Conservation (phyloP, 92 coral and sea anemone genomes). For the Pocillopora grandis region DNA sequence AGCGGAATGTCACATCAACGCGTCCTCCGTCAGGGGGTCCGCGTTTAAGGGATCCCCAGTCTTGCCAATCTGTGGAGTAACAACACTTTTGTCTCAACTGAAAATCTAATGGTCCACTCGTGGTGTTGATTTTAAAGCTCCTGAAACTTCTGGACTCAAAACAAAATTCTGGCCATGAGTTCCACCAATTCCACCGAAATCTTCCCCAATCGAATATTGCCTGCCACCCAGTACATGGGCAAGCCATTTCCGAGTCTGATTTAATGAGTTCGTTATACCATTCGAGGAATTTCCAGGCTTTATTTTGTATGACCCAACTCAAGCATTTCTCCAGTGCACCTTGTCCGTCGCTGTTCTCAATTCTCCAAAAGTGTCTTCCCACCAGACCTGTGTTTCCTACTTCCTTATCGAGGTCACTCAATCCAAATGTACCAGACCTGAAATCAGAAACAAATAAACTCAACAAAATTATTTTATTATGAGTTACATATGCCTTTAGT, state of each 20-base stretch:
- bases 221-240: constrained; percentile 56
- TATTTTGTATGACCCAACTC: constrained; percentile 26
- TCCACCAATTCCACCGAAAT: constrained; percentile 15
- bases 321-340: constrained; percentile 30
- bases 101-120: not conserved
- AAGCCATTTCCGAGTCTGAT: constrained; percentile 8
- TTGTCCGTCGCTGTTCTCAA: constrained; percentile 18
- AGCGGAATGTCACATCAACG: not conserved
- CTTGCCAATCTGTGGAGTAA: constrained; percentile 14
- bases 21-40: constrained; percentile 52
- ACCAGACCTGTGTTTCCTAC: constrained; percentile 11
- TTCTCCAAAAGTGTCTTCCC: constrained; percentile 38
- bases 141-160: not conserved
- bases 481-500: too few species aligned
- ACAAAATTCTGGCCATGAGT: not conserved
- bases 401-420: constrained; percentile 11
- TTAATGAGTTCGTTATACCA: not conserved
- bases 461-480: not conserved
- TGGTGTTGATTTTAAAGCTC: too few species aligned
- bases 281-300: not conserved
- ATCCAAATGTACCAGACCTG: constrained; percentile 41
- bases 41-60: constrained; percentile 37
- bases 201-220: constrained; percentile 51
- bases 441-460: not conserved
- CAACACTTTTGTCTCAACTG: constrained; percentile 4